Percentiles rank a stretch among this genome's conserved stretches.
Conservation (phyloP, 2,113 vertebrate species). For the Ranitomeya imitator region DNA sequence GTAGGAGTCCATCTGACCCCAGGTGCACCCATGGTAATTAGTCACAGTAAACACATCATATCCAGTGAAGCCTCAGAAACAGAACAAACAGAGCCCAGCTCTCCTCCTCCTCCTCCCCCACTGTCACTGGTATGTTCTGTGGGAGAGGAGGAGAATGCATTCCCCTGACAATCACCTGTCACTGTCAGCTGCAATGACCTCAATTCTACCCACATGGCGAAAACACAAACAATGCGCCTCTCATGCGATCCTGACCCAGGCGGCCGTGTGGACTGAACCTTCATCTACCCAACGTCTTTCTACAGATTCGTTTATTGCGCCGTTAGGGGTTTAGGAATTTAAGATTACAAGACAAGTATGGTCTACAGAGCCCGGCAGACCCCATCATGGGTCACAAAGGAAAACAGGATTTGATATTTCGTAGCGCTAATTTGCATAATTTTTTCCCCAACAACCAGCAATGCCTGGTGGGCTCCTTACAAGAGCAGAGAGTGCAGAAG, state of each 20-base stretch:
- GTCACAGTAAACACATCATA: not conserved
- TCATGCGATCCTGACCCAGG: not conserved
- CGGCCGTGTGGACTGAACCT: not conserved
- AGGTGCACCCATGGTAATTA: not conserved
- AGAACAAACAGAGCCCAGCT: not conserved
- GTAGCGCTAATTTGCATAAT: no score
- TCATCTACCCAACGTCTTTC: not conserved
- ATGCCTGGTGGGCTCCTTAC: no score
- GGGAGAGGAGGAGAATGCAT: not conserved
- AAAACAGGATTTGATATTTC: no score
- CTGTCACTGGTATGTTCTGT: conserved; percentile 8
- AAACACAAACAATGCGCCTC: not conserved
- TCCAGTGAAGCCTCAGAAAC: not conserved
- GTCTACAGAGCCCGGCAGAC: no score
- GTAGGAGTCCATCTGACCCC: not conserved
- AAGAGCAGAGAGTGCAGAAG: no score
- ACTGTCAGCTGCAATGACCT: conserved; percentile 40
- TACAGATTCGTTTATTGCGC: not conserved
- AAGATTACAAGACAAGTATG: no score
- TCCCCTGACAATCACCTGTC: conserved; percentile 42
- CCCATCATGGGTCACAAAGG: no score
- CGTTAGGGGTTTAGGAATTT: no score
- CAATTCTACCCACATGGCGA: conserved; percentile 31
- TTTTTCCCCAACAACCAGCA: no score
- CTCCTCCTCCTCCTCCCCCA: conserved; percentile 20